Conservation (phyloP, 1,140 invertebrate species). For the Drosophila setifemur region DNA sequence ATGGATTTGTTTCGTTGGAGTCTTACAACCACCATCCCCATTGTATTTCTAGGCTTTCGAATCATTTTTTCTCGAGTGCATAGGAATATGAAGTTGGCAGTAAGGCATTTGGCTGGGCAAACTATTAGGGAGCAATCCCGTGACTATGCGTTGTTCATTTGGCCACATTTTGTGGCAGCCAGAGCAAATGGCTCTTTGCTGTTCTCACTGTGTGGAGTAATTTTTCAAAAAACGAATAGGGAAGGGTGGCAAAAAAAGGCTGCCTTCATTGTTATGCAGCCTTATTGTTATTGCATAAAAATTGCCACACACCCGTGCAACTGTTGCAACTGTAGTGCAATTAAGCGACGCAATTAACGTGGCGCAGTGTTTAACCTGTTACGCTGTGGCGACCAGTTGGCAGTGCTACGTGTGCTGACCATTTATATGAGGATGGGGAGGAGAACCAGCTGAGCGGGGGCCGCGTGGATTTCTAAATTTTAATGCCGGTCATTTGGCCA, state of each 20-base stretch:
- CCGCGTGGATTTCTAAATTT: constrained; percentile 70
- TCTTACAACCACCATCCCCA: not conserved
- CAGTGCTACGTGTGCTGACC: constrained; percentile 35
- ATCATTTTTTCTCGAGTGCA: too few species aligned
- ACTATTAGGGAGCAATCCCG: constrained; percentile 71
- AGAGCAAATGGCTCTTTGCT: constrained; percentile 64
- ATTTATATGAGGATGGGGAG: constrained; percentile 32
- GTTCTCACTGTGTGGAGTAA: constrained; percentile 61
- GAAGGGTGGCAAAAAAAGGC: constrained; percentile 7
- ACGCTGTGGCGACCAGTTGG: constrained; percentile 35
- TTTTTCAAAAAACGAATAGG: constrained; percentile 63
- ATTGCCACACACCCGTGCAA: constrained; percentile 55
- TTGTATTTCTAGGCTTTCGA: not conserved
- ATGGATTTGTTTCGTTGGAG: too few species aligned
- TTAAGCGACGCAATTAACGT: constrained; percentile 79
- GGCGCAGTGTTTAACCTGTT: constrained; percentile 76
- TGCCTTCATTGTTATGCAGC: constrained; percentile 72
- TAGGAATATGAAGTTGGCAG: not conserved
- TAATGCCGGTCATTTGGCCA: constrained; percentile 62
- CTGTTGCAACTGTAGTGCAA: constrained; percentile 73
- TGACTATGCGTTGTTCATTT: constrained; percentile 68
- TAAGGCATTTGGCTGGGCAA: constrained; percentile 44
- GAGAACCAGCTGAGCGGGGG: not conserved
- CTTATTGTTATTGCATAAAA: constrained; percentile 81
- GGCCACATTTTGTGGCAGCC: constrained; percentile 71